phyloP scores from a whole-genome alignment of 2,797 vertebrate species.

The Chromobotia macracanthus region DNA sequence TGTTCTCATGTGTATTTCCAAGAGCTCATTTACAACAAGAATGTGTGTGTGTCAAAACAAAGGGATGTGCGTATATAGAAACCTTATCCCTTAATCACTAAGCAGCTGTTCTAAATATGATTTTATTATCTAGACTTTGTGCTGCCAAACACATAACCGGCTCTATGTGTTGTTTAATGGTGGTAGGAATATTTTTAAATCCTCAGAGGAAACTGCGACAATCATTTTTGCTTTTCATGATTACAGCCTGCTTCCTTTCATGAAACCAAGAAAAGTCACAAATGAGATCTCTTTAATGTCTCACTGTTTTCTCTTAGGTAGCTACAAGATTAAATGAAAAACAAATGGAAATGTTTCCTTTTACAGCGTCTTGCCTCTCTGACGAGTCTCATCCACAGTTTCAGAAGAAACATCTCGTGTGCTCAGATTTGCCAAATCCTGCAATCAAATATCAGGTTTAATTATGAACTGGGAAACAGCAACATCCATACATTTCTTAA shows the following conservation, averaged over 20 bases:
- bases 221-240: constrained; percentile 32
- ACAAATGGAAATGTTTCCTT: neutral
- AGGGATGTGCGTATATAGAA: constrained; percentile 45
- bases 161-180: neutral
- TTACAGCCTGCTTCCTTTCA: constrained; percentile 13
- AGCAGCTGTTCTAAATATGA: constrained; percentile 64
- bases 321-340: neutral
- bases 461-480: neutral
- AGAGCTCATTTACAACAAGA: constrained; percentile 48
- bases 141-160: constrained; percentile 27
- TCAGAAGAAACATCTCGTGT: neutral
- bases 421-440: neutral
- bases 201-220: constrained; percentile 1
- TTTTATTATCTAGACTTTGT: constrained; percentile 63
- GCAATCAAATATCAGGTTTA: neutral
- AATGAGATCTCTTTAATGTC: neutral
- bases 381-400: neutral
- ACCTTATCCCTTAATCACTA: constrained; percentile 58
- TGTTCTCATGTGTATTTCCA: constrained; percentile 55
- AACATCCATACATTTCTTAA: neutral
- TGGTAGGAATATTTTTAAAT: constrained; percentile 7
- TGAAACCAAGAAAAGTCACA: neutral
- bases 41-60: constrained; percentile 13
- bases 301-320: no score
- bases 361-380: no score